phyloP scores from a whole-genome alignment of 2,888 invertebrate genomes.

The Shargacucullia verbasci region DNA sequence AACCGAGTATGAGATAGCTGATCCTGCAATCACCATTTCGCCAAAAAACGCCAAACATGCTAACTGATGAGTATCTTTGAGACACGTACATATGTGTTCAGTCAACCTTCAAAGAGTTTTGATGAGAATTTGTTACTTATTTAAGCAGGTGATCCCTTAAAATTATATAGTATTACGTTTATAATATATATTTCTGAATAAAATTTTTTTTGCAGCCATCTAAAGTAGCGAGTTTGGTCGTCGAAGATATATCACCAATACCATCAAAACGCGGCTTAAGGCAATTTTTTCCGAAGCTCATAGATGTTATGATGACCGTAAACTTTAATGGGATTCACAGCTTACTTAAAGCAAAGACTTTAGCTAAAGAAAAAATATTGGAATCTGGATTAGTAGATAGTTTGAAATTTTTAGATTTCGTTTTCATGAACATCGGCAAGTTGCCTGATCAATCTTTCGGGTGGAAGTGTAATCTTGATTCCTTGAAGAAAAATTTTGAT shows the following conservation, averaged over 20 bases:
- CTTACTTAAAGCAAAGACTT: constrained; percentile 89
- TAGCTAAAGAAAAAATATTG: constrained; percentile 66
- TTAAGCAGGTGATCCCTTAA: too few species aligned
- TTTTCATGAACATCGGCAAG: constrained; percentile 71
- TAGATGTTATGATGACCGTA: constrained; percentile 88
- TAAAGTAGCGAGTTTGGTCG: constrained; percentile 89
- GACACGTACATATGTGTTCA: too few species aligned
- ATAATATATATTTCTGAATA: too few species aligned
- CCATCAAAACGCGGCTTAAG: constrained; percentile 85
- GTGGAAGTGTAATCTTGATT: constrained; percentile 73
- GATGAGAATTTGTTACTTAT: too few species aligned
- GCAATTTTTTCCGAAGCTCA: constrained; percentile 85
- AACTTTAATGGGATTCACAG: constrained; percentile 84
- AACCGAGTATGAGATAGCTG: too few species aligned
- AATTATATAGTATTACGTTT: too few species aligned
- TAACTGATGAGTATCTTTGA: too few species aligned
- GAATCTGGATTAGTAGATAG: constrained; percentile 59
- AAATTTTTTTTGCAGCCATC: constrained; percentile 76
- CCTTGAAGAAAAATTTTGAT: constrained; percentile 60
- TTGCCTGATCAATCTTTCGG: constrained; percentile 61
- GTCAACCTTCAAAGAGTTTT: too few species aligned
- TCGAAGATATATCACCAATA: constrained; percentile 92
- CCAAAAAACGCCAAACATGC: too few species aligned
- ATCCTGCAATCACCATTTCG: too few species aligned
- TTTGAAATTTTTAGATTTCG: constrained; percentile 59